Evolutionary conservation across 1,140 invertebrate species (phyloP), one percentile per base, ranked within the genome.

Genomic region (Eurytemora carolleeae): DNA sequence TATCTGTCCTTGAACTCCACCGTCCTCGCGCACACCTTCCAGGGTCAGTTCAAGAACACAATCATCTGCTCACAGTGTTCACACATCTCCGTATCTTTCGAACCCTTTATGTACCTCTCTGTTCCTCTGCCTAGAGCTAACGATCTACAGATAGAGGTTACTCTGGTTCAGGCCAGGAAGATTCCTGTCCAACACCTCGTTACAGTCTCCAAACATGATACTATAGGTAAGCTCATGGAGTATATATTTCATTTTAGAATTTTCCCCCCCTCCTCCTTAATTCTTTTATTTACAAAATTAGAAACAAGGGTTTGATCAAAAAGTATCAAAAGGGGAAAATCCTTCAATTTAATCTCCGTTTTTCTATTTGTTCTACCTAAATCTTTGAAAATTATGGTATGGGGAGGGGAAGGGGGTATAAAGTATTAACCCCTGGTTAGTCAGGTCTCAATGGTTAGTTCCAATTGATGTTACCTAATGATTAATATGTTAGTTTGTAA

Each of bases 71-170:
- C 76, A 17, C 73, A 74, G 44, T 84, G 82, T 70, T 74, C 75
- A 26, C 79, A 80, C 68, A 73, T 80, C 15, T 83, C 81, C 2
- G 77, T 82, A 3, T 83, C 80, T 2, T 82, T 80, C 66, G 82
- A 84, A 67, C 81, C 82, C 26, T 84, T 84, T 65, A 83, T 83
- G 81, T 84, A 83, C 70, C 71, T 84, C 1, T 80, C 81, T n/a
- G 76, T 84, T 25, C 81, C 81, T 1, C 70, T 84, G 57, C 81
- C 81, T 57, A 74, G 31, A n/a, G 31, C 31, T 12, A 44, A 44
- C n/a, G 31, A 44, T 12, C 7, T 44, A n/a, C 31, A 44, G n/a
- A 44, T 44, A 44, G 31, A 44, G n/a, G 31, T 44, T 12, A 44
- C 31, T 12, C 7, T 44, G 31, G n/a, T 7, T n/a, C 31, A 12